A percentile compares a stretch with the other conserved stretches of the same genome.
Conservation (phyloP, 1,140 invertebrate genomes). For the Bacillus rossius region DNA sequence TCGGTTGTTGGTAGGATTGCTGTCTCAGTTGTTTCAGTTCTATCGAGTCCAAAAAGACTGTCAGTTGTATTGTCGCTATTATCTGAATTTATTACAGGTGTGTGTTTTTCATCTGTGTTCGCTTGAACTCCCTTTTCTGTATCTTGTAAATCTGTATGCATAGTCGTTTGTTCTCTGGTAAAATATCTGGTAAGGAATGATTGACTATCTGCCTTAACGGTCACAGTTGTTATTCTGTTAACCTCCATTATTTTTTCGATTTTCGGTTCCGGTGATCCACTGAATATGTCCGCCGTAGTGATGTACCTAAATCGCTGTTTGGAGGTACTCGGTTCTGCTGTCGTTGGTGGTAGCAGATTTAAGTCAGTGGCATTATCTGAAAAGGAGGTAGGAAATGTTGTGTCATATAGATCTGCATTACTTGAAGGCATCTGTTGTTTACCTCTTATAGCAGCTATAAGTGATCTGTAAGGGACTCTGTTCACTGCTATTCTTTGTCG, state of each 20-base stretch:
- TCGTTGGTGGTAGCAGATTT: background rate
- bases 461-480: constrained; percentile 14
- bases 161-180: background rate
- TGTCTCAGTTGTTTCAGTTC: too few relatives aligned
- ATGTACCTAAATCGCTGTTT: background rate
- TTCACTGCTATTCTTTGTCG: constrained; percentile 43
- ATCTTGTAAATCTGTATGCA: background rate
- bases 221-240: constrained; percentile 8
- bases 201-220: background rate
- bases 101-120: constrained; percentile 1
- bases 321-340: background rate
- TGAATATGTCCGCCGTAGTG: background rate
- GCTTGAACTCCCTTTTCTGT: background rate
- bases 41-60: too few relatives aligned
- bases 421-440: background rate
- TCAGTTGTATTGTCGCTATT: too few relatives aligned
- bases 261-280: constrained; percentile 29
- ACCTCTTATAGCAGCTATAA: background rate
- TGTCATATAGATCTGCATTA: background rate
- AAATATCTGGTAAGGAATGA: background rate
- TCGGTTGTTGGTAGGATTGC: too few relatives aligned
- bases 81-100: too few relatives aligned
- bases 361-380: background rate
- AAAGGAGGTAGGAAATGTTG: background rate
- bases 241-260: constrained; percentile 17